Conservation (phyloP, 2,113 vertebrate genomes). For the Pollachius pollachius region DNA sequence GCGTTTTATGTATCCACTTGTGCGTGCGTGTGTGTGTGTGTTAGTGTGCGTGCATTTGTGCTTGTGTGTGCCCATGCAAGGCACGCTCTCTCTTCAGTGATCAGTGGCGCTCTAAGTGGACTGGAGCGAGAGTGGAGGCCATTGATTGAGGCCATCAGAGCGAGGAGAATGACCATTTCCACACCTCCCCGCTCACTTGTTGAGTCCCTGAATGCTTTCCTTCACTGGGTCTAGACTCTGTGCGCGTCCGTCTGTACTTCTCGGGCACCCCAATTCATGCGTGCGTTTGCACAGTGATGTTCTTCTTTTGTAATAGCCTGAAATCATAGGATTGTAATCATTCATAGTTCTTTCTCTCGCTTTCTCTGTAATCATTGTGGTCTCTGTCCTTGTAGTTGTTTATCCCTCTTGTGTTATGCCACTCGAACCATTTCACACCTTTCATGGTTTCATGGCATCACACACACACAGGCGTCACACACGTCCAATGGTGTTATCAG, state of each 20-base stretch:
- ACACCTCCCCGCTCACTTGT: slow-evolving; percentile 11
- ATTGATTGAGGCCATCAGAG: slow-evolving; percentile 33
- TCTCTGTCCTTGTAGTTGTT: background rate
- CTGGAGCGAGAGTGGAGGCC: background rate
- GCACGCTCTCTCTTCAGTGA: background rate
- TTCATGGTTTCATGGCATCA: too few relatives aligned
- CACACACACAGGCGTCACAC: background rate
- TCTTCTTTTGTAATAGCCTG: background rate
- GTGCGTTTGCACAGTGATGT: background rate
- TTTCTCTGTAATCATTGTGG: background rate
- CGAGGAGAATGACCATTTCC: slow-evolving; percentile 9
- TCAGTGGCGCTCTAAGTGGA: background rate
- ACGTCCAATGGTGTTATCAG: background rate
- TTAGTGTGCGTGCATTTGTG: background rate
- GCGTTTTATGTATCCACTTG: background rate
- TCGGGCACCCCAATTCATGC: background rate
- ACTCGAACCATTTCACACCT: background rate
- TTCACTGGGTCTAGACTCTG: background rate
- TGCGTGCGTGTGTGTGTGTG: background rate
- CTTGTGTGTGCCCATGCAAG: background rate
- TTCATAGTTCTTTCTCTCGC: background rate
- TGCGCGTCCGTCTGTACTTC: background rate
- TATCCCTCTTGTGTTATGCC: background rate
- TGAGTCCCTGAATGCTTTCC: background rate
- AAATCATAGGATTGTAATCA: background rate